Conservation (phyloP, 2,797 vertebrate species). For the Gymnoscopelus microlampas region DNA sequence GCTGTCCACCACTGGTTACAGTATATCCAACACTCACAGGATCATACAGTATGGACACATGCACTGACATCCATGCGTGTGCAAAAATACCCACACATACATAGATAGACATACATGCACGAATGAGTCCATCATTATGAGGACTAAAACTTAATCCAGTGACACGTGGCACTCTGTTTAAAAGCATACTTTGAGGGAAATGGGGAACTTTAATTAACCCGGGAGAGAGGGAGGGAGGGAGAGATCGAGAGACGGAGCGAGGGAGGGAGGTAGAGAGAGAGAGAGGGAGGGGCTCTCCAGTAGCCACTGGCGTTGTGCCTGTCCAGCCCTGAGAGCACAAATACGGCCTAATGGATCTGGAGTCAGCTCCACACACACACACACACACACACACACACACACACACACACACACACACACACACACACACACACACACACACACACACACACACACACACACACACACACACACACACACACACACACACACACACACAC, state of each 20-base stretch:
- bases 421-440: constrained; percentile 61
- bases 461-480: not conserved
- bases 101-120: constrained; percentile 15
- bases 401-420: constrained; percentile 63
- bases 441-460: constrained; percentile 53
- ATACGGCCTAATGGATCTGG: constrained; percentile 74
- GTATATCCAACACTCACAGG: no score
- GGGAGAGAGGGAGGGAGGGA: constrained; percentile 51
- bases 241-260: constrained; percentile 47
- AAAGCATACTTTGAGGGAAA: constrained; percentile 75
- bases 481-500: constrained; percentile 39
- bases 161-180: constrained; percentile 78
- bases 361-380: constrained; percentile 55
- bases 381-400: constrained; percentile 61
- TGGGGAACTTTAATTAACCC: constrained; percentile 79
- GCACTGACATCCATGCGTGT: constrained; percentile 1
- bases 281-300: constrained; percentile 57
- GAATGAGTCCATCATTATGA: constrained; percentile 69
- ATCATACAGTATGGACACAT: not conserved
- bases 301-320: constrained; percentile 71
- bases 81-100: constrained; percentile 8
- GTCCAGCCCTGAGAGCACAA: constrained; percentile 65
- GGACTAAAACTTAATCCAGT: constrained; percentile 73
- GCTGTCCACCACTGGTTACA: no score
- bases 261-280: constrained; percentile 56